Conservation (phyloP, 2,797 vertebrate species). For the Periparus ater region DNA sequence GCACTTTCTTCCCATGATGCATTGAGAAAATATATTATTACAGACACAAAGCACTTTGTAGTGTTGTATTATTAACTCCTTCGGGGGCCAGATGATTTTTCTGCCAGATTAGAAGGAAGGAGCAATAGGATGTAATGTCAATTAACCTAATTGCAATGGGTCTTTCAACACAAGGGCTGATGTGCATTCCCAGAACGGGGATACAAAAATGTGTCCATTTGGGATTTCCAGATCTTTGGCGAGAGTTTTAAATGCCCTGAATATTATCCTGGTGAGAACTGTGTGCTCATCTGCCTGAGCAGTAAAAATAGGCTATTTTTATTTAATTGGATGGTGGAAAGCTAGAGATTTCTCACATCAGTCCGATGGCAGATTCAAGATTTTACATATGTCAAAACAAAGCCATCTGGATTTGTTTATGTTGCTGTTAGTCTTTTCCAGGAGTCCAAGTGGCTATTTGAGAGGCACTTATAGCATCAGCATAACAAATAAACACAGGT, state of each 20-base stretch:
- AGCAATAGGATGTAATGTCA: not conserved
- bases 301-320: conserved; percentile 23
- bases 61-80: conserved; percentile 44
- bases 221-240: not conserved
- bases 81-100: not conserved
- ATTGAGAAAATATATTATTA: not conserved
- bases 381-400: conserved; percentile 42
- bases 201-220: not conserved
- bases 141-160: not conserved
- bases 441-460: conserved; percentile 16
- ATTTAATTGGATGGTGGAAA: conserved; percentile 19
- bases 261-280: not conserved
- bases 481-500: not conserved
- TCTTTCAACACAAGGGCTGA: not conserved
- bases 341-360: conserved; percentile 16
- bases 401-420: conserved; percentile 50
- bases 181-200: not conserved
- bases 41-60: conserved; percentile 21
- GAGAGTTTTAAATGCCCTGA: not conserved
- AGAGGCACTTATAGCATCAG: not conserved
- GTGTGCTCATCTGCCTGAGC: not conserved
- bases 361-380: not conserved
- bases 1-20: not conserved
- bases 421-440: conserved; percentile 1
- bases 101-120: not conserved